Evolutionary conservation across 2,113 vertebrate genomes (phyloP).

Genomic region (Labeo catla): DNA sequence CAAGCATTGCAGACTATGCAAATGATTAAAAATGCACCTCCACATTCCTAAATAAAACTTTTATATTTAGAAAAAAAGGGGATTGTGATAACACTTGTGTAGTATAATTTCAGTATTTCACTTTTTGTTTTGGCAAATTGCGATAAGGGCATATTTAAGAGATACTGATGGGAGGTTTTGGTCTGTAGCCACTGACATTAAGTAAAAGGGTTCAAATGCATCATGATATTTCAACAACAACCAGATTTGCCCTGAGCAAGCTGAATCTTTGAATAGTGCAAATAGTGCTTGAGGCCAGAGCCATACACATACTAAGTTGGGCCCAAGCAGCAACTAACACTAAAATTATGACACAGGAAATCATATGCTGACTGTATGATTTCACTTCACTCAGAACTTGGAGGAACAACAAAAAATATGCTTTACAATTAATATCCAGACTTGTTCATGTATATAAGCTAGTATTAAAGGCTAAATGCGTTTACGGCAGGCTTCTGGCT

Average conservation of each 20-base stretch:
- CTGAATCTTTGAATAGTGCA: constrained; percentile 84
- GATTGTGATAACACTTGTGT: neutral
- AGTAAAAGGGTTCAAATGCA: constrained; percentile 39
- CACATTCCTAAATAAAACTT: constrained; percentile 16
- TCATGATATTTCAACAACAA: constrained; percentile 54
- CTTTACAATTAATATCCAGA: neutral
- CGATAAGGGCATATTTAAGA: constrained; percentile 25
- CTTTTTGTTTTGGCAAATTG: constrained; percentile 14
- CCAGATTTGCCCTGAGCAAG: constrained; percentile 87
- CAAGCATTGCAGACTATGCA: constrained; percentile 23
- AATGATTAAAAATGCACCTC: neutral
- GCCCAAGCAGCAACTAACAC: neutral
- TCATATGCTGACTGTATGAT: neutral
- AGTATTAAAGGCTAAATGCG: neutral
- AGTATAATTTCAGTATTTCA: neutral
- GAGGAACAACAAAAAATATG: neutral
- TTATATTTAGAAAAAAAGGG: neutral
- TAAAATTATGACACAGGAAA: neutral
- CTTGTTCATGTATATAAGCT: constrained; percentile 3
- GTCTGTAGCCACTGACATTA: constrained; percentile 66
- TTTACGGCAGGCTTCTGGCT: neutral
- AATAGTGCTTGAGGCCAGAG: constrained; percentile 63
- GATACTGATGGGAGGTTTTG: constrained; percentile 56
- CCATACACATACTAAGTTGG: constrained; percentile 22
- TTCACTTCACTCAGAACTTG: neutral